A percentile compares a stretch with the other conserved stretches of the same genome.
Evolutionary conservation across 2,113 vertebrate genomes (phyloP).

Genomic region (Peromyscus maniculatus): DNA sequence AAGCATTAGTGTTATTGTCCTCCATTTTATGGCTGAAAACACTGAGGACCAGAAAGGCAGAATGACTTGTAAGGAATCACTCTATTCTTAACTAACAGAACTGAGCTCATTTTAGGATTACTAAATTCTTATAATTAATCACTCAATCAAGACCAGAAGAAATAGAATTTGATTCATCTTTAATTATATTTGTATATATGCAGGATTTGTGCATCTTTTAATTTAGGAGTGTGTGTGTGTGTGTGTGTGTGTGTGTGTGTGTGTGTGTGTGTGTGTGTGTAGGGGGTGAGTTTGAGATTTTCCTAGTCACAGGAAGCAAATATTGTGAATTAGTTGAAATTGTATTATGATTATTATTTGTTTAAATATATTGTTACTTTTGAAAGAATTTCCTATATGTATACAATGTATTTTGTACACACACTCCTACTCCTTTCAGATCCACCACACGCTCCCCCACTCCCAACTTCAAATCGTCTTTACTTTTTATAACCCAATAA

Average conservation of each 20-base stretch:
- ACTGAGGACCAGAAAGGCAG: neutral
- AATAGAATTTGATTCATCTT: constrained; percentile 33
- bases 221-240: neutral
- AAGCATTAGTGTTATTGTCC: constrained; percentile 5
- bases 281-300: too few relatives aligned
- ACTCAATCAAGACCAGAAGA: constrained; percentile 41
- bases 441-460: neutral
- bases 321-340: neutral
- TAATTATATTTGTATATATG: neutral
- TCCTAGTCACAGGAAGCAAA: constrained; percentile 33
- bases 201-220: neutral
- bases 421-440: neutral
- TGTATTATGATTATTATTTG: neutral
- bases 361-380: neutral
- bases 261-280: too few relatives aligned
- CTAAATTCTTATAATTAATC: constrained; percentile 15
- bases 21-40: constrained; percentile 37
- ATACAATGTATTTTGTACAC: neutral
- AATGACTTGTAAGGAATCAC: neutral
- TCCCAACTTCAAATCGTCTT: neutral
- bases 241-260: too few relatives aligned
- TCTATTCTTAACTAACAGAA: neutral
- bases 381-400: neutral
- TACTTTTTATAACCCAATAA: neutral
- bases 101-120: neutral